phyloP scores from a whole-genome alignment of 1,140 invertebrate genomes.

The Drosophila carrolli region DNA sequence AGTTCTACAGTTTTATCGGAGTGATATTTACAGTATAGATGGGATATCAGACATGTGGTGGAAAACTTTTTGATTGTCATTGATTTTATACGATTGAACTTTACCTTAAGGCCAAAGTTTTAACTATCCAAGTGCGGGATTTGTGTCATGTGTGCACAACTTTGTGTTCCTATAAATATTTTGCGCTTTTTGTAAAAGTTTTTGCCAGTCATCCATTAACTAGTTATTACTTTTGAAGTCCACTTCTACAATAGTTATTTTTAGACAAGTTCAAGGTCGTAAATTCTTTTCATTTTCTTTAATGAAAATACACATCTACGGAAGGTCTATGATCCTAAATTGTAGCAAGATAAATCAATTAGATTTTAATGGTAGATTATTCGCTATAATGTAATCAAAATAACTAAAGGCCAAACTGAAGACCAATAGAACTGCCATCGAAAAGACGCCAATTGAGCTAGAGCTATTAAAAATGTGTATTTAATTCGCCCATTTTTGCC shows the following conservation, averaged over 20 bases:
- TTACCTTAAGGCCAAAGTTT: not conserved
- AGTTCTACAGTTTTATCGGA: not conserved
- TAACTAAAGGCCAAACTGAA: not conserved
- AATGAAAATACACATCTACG: too few relatives aligned
- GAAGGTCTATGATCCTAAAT: too few relatives aligned
- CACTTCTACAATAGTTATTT: too few relatives aligned
- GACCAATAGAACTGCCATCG: not conserved
- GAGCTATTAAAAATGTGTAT: constrained; percentile 17
- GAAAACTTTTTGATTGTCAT: not conserved
- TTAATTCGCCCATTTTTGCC: constrained; percentile 1
- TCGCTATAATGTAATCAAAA: not conserved
- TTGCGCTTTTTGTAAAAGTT: not conserved
- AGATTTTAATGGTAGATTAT: too few relatives aligned
- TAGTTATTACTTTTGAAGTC: too few relatives aligned
- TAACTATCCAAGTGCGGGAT: not conserved
- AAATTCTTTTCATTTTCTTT: not conserved
- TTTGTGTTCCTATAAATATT: not conserved
- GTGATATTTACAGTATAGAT: not conserved
- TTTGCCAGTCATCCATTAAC: not conserved
- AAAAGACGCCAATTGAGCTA: not conserved
- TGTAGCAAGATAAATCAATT: too few relatives aligned
- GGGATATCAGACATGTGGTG: not conserved
- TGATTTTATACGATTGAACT: not conserved
- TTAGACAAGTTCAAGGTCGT: not conserved
- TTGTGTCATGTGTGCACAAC: not conserved